These are phyloP conservation scores for Bembecia ichneumoniformis DNA, from an alignment of 2,888 invertebrate genomes.

Conservation along the genomic window DNA sequence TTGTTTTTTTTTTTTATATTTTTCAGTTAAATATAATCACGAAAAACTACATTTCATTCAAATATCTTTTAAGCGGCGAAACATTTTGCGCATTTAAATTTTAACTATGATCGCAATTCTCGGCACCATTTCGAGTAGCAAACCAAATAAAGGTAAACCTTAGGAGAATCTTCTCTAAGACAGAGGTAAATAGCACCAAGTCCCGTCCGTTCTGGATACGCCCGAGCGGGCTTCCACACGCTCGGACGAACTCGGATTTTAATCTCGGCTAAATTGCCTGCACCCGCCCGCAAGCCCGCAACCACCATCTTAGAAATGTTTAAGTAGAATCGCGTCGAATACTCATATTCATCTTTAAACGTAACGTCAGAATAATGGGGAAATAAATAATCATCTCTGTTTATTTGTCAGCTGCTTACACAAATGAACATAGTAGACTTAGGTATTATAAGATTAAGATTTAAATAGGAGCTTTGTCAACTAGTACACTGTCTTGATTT, in stretches of 20 bases:
- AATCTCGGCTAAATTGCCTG: conserved; percentile 41
- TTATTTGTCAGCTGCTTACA: too few relatives aligned
- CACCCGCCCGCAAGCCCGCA: conserved; percentile 11
- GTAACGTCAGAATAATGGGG: too few relatives aligned
- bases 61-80: not conserved
- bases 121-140: not conserved
- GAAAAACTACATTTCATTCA: not conserved
- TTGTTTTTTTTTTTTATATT: too few relatives aligned
- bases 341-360: too few relatives aligned
- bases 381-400: too few relatives aligned
- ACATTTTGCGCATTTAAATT: not conserved
- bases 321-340: not conserved
- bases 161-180: not conserved
- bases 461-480: too few relatives aligned
- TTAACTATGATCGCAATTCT: not conserved
- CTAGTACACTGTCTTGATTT: too few relatives aligned
- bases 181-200: not conserved
- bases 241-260: conserved; percentile 28
- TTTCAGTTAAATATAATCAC: too few relatives aligned
- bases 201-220: not conserved
- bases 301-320: not conserved
- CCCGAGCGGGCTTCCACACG: conserved; percentile 14
- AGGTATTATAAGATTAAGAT: too few relatives aligned
- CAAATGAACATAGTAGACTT: too few relatives aligned
- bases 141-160: not conserved